These are phyloP conservation scores for Megaptera novaeangliae DNA, from an alignment of 2,113 vertebrate genomes.

Conservation along the genomic window DNA sequence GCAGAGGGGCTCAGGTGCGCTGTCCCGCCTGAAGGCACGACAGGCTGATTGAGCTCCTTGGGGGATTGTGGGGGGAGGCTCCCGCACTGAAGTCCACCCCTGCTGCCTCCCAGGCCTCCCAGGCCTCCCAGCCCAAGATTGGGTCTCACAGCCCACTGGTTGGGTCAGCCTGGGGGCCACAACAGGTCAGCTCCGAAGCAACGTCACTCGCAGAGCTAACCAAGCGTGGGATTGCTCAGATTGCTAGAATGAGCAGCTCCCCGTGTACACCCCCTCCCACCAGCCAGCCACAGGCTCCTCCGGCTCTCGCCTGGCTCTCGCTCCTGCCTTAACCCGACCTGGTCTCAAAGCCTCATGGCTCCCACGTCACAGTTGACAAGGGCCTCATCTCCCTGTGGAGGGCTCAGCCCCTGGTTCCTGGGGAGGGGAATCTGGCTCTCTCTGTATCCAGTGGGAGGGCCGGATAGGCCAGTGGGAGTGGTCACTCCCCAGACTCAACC, in stretches of 20 bases:
- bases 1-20: not conserved
- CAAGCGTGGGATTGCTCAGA: not conserved
- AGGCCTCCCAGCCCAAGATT: not conserved
- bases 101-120: rapidly evolving
- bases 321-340: no score
- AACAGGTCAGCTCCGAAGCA: not conserved
- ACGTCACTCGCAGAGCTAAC: not conserved
- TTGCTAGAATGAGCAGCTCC: rapidly evolving
- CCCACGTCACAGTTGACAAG: not conserved
- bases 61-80: not conserved
- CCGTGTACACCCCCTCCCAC: rapidly evolving
- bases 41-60: not conserved
- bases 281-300: not conserved
- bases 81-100: rapidly evolving
- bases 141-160: not conserved
- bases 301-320: not conserved
- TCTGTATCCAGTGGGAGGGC: not conserved
- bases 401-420: not conserved
- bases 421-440: not conserved
- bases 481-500: not conserved
- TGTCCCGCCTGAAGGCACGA: rapidly evolving
- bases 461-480: not conserved
- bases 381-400: not conserved
- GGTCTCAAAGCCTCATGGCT: not conserved
- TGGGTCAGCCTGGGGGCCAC: not conserved